A percentile compares a stretch with the other conserved stretches of the same genome.
These are phyloP conservation scores for Marcusenius ussheri DNA, from an alignment of 2,113 vertebrate genomes.

Conservation along the genomic window DNA sequence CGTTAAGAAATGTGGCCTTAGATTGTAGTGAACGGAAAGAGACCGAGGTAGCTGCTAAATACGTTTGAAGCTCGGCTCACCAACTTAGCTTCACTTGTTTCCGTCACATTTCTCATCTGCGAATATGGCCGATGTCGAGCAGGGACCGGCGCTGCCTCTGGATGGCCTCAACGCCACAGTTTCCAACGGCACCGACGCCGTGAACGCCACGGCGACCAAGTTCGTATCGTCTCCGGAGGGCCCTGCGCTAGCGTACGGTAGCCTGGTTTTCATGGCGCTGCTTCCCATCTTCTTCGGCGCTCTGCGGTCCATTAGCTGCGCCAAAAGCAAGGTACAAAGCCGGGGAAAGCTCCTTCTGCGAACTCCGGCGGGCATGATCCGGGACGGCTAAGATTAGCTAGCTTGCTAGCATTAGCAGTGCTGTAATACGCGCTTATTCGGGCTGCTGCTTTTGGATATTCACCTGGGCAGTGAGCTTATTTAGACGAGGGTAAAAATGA, in stretches of 20 bases:
- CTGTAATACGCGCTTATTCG: neutral
- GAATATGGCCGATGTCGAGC: slow-evolving; percentile 58
- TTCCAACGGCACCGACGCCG: slow-evolving; percentile 52
- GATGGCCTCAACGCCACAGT: slow-evolving; percentile 50
- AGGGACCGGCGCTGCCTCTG: slow-evolving; percentile 32
- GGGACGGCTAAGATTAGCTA: neutral
- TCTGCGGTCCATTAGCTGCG: slow-evolving; percentile 81
- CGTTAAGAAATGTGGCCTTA: slow-evolving; percentile 64
- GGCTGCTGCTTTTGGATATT: neutral
- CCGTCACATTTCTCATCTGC: neutral
- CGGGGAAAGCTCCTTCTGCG: neutral
- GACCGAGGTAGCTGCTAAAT: slow-evolving; percentile 34
- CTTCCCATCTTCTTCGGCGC: slow-evolving; percentile 96
- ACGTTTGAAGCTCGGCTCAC: neutral
- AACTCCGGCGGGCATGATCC: neutral
- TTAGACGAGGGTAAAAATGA: neutral
- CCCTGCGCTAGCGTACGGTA: slow-evolving; percentile 87
- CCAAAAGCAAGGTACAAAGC: slow-evolving; percentile 79
- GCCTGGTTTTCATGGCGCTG: slow-evolving; percentile 88
- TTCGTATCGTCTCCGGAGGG: slow-evolving; percentile 80
- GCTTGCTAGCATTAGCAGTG: neutral
- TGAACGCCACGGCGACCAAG: slow-evolving; percentile 59
- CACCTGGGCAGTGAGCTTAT: neutral
- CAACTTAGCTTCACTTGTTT: neutral
- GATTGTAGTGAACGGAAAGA: neutral